Evolutionary conservation across 2,888 invertebrate species (phyloP), one percentile per base, ranked within the genome.

Genomic region (Heliothis peltigera): DNA sequence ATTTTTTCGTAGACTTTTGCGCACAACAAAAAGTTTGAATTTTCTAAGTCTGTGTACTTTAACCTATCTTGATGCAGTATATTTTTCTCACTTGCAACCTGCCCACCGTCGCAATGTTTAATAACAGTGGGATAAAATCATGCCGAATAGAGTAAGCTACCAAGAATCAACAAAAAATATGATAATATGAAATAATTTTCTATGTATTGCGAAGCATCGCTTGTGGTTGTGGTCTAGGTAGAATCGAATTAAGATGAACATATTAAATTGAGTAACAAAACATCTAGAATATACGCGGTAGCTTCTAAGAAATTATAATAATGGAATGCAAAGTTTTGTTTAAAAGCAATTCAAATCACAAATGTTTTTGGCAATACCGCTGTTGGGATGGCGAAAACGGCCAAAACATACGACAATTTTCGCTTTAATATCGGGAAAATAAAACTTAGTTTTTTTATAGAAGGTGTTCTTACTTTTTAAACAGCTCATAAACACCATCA

Each of bases 401-500:
- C n/a, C 15, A 39, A 15, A 3, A 39, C 4, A 5, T 4, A 35
- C 4, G 35, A 35, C 2, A 35, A 15, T 35, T 0, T 3, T 35
- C n/a, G n/a, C 39, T n/a, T 39, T 39, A n/a, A 39, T 0, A 4
- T 39, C n/a, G n/a, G n/a, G 10, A 39, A 39, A 4, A n/a, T n/a
- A 10, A 39, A 8, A 39, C 39, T 39, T 10, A 10, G n/a, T 39
- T n/a, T 25, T 48, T 19, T 42, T 10, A 3, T 0, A 67, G 28
- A 32, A 12, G 1, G 12, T 17, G 1, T 4, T 2, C 1, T 2
- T 7, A 47, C 22, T 53, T 17, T 7, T 35, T 63, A 63, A 63
- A 51, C 58, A 25, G 44, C 42, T 52, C 43, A 28, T 51, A 66
- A 56, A 43, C n/a, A 48, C 8, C 35, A 32, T 47, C 43, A 6